phyloP scores from a whole-genome alignment of 2,113 vertebrate genomes.

The Corythornis madagascariensis region DNA sequence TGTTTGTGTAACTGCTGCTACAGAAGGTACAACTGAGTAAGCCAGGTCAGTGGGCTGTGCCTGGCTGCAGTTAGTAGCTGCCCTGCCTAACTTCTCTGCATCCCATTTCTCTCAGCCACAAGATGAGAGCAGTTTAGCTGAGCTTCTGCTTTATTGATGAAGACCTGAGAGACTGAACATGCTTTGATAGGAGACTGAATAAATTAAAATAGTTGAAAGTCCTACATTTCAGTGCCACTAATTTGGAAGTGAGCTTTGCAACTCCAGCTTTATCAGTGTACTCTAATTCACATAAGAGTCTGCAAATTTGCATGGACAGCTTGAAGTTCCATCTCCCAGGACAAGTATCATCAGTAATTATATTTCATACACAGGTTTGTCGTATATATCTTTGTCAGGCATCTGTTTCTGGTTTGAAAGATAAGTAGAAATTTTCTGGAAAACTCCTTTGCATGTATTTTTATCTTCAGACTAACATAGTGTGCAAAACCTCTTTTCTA shows the following conservation, averaged over 20 bases:
- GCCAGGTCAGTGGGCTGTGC: background rate
- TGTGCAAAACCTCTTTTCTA: constrained; percentile 57
- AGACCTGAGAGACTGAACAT: background rate
- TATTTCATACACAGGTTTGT: background rate
- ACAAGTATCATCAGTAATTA: background rate
- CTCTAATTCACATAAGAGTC: background rate
- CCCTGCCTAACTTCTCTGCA: background rate
- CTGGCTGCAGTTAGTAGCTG: background rate
- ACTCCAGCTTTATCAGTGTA: background rate
- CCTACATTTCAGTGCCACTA: background rate
- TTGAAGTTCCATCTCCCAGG: background rate
- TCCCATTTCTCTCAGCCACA: background rate
- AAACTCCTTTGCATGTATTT: background rate
- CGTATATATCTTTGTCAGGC: background rate
- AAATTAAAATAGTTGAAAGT: background rate
- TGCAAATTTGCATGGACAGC: background rate
- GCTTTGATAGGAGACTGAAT: background rate
- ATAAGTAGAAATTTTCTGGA: background rate
- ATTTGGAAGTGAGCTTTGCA: background rate
- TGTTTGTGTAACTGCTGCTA: background rate
- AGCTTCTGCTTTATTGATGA: background rate
- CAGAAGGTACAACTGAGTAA: background rate
- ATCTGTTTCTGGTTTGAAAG: background rate
- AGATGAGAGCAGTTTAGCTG: background rate
- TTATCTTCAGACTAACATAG: background rate